Evolutionary conservation across 2,113 vertebrate species (phyloP).

Genomic region (Corythoichthys intestinalis): DNA sequence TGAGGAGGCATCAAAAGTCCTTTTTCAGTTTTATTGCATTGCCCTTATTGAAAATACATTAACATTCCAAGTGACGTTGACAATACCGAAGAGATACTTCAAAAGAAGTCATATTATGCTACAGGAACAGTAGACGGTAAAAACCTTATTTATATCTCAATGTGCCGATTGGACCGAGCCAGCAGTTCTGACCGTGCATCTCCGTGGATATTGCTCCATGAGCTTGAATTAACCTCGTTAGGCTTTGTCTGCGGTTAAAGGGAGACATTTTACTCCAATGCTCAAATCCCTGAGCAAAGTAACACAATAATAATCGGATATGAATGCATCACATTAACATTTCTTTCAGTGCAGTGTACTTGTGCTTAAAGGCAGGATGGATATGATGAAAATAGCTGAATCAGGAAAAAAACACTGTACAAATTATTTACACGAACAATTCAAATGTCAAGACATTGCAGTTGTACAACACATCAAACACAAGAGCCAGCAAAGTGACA

Average conservation of each 20-base stretch:
- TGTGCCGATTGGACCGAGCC: constrained; percentile 4
- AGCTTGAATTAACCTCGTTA: not conserved
- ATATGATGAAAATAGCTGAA: constrained; percentile 9
- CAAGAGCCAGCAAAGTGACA: constrained; percentile 22
- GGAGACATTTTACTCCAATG: not conserved
- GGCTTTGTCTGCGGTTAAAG: constrained; percentile 4
- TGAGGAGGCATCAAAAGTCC: constrained; percentile 1
- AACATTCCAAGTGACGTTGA: constrained; percentile 7
- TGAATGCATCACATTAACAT: constrained; percentile 7
- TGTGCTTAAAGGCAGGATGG: constrained; percentile 35
- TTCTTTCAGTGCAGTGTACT: constrained; percentile 25
- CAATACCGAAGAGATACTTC: not conserved
- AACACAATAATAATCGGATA: constrained; percentile 3
- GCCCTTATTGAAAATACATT: constrained; percentile 20
- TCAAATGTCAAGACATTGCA: constrained; percentile 12
- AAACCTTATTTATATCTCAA: constrained; percentile 19
- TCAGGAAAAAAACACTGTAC: constrained; percentile 18
- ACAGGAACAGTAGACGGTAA: constrained; percentile 29
- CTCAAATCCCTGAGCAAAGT: constrained; percentile 16
- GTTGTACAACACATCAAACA: not conserved
- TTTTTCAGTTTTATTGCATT: constrained; percentile 43
- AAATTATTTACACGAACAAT: constrained; percentile 42
- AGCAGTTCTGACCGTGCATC: not conserved
- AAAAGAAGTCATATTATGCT: not conserved
- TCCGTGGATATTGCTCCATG: not conserved